A percentile compares a stretch with the other conserved stretches of the same genome.
Evolutionary conservation across 2,113 vertebrate species (phyloP).

Genomic region (Tylochromis polylepis): DNA sequence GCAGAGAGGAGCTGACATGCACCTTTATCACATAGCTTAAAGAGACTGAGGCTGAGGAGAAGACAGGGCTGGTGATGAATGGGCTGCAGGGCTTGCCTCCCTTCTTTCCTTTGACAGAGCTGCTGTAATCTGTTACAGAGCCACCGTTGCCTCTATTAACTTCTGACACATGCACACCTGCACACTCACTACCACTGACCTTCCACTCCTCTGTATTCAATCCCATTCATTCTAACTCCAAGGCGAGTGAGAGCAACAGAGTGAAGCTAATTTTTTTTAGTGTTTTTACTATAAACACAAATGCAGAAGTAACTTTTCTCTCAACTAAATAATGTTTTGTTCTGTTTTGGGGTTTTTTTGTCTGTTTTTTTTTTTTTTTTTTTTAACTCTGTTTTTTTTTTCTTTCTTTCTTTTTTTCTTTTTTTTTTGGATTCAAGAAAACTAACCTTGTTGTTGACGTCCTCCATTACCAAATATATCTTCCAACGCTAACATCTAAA

Average conservation of each 20-base stretch:
- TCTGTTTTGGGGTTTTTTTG: not conserved
- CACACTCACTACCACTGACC: slow-evolving; percentile 59
- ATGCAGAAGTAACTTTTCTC: not conserved
- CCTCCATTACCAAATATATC: not conserved
- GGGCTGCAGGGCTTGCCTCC: slow-evolving; percentile 64
- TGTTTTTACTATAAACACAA: not conserved
- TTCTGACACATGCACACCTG: slow-evolving; percentile 61
- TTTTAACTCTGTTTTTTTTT: not conserved
- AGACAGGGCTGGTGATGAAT: slow-evolving; percentile 72
- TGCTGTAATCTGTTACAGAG: slow-evolving; percentile 75
- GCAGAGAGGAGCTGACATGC: slow-evolving; percentile 67
- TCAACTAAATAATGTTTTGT: not conserved
- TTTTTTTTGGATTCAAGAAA: not conserved
- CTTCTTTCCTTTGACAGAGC: slow-evolving; percentile 66
- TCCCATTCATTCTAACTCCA: slow-evolving; percentile 20
- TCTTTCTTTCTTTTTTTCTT: not conserved
- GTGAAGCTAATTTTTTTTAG: slow-evolving; percentile 3
- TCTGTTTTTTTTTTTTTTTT: not conserved
- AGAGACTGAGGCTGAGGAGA: slow-evolving; percentile 60
- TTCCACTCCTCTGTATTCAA: slow-evolving; percentile 42
- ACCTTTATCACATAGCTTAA: slow-evolving; percentile 75
- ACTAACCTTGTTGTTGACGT: not conserved
- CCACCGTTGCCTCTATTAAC: slow-evolving; percentile 69
- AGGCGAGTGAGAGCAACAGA: not conserved
- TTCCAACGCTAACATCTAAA: not conserved